Conservation (phyloP, 2,797 vertebrate genomes). For the Ammospiza maritima region DNA sequence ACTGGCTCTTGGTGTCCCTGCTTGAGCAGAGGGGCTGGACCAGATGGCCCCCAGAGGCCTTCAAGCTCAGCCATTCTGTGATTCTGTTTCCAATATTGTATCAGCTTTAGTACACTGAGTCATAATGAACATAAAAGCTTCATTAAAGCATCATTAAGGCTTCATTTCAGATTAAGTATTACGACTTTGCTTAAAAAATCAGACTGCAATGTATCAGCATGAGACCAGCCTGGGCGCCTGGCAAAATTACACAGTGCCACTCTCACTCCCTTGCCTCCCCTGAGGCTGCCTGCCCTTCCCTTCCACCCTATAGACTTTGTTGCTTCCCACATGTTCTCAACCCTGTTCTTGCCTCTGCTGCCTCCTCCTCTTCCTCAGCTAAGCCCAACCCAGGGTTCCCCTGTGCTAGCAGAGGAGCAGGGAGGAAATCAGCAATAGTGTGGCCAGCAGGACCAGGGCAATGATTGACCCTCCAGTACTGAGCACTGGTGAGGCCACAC, state of each 20-base stretch:
- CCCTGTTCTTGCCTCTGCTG: neutral
- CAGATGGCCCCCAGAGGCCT: too few relatives aligned
- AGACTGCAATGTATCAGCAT: too few relatives aligned
- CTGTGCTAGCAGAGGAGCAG: fast-evolving
- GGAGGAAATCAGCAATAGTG: neutral
- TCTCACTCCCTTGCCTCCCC: too few relatives aligned
- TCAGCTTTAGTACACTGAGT: neutral
- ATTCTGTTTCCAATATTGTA: neutral
- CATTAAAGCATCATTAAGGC: neutral
- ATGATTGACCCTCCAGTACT: neutral
- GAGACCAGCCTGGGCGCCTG: neutral
- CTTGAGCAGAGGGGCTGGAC: neutral
- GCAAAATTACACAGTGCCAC: neutral
- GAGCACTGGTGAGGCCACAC: neutral
- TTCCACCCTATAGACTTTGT: neutral
- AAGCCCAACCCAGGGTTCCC: neutral
- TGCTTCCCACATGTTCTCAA: neutral
- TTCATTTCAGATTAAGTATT: neutral
- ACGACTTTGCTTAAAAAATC: neutral
- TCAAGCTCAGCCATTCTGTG: neutral
- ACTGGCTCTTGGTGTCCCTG: neutral
- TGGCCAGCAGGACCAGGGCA: neutral
- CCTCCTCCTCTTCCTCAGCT: neutral
- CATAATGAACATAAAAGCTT: neutral
- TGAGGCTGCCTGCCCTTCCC: neutral